These are phyloP conservation scores for Eidolon dupreanum DNA, from an alignment of 2,797 vertebrate species.

Conservation along the genomic window DNA sequence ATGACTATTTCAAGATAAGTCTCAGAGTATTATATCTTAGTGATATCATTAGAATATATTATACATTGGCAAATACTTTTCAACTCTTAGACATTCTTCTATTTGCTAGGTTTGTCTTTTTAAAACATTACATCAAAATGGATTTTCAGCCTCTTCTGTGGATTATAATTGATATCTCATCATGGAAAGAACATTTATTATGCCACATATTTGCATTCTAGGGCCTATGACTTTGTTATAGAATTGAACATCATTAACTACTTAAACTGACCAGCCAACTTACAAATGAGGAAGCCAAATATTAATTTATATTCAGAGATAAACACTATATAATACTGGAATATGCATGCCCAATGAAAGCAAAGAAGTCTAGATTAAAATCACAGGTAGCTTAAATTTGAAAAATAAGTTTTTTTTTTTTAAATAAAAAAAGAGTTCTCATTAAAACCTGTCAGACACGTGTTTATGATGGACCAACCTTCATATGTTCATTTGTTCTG, in stretches of 20 bases:
- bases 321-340: neutral
- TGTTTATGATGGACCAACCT: neutral
- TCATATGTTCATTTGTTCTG: neutral
- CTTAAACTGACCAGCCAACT: neutral
- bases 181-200: neutral
- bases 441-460: neutral
- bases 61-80: neutral
- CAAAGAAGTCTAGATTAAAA: neutral
- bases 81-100: neutral
- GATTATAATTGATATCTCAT: neutral
- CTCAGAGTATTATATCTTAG: neutral
- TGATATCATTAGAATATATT: neutral
- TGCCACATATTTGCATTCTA: neutral
- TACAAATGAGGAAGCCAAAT: neutral
- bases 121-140: neutral
- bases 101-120: neutral
- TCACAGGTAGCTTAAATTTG: neutral
- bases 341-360: neutral
- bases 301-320: neutral
- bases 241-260: neutral
- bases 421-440: neutral
- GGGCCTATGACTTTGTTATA: neutral
- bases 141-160: neutral
- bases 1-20: neutral
- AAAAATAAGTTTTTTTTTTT: neutral